Evolutionary conservation across 2,888 invertebrate species (phyloP).

Genomic region (Eilema sororculum): DNA sequence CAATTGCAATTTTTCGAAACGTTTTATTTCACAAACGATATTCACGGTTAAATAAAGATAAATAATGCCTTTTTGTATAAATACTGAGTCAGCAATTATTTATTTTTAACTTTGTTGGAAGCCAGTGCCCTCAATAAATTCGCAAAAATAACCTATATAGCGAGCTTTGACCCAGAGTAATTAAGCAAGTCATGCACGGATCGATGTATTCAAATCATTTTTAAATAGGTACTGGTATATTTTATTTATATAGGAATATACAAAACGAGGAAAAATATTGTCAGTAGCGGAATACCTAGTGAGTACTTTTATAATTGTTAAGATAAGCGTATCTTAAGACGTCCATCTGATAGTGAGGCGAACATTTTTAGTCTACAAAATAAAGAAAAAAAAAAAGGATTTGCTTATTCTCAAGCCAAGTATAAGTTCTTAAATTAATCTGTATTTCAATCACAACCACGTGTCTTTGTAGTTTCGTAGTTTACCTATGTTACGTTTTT

Average conservation of each 20-base stretch:
- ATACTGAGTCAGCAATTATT: neutral
- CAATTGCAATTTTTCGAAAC: neutral
- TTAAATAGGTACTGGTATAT: neutral
- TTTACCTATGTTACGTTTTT: too few relatives aligned
- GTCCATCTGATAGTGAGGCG: neutral
- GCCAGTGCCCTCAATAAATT: neutral
- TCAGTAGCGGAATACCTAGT: neutral
- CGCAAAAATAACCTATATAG: conserved; percentile 1
- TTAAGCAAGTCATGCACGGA: conserved; percentile 4
- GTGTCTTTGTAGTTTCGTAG: too few relatives aligned
- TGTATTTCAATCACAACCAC: neutral
- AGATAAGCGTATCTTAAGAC: too few relatives aligned
- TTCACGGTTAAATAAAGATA: neutral
- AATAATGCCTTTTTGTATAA: neutral
- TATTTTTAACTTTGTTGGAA: neutral
- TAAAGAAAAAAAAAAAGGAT: neutral
- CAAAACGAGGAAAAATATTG: neutral
- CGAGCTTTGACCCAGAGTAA: conserved; percentile 4
- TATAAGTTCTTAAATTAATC: neutral
- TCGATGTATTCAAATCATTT: neutral
- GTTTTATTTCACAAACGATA: neutral
- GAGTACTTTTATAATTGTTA: neutral
- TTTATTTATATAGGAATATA: neutral
- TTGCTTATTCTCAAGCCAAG: neutral
- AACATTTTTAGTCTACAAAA: neutral